Percentiles rank a stretch among this genome's conserved stretches.
These are phyloP conservation scores for Hyalella azteca DNA, from an alignment of 2,888 invertebrate species.

Conservation along the genomic window DNA sequence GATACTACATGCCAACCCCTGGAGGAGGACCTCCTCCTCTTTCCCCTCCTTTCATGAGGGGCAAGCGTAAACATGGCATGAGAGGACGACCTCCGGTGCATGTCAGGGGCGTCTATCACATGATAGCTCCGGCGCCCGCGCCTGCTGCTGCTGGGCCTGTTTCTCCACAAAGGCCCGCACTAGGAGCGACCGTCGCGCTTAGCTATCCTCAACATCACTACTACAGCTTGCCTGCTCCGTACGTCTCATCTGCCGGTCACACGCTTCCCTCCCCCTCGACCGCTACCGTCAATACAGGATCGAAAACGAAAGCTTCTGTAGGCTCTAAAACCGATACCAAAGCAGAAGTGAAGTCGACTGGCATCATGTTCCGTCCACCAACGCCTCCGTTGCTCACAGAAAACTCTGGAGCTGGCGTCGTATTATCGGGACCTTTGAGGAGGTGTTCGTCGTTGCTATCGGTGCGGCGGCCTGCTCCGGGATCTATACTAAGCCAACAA, in stretches of 20 bases:
- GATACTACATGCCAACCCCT: conserved; percentile 32
- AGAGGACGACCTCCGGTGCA: conserved; percentile 53
- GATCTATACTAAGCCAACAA: conserved; percentile 34
- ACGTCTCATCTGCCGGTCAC: neutral
- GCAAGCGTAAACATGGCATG: conserved; percentile 43
- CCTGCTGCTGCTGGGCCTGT: neutral
- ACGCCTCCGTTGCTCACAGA: conserved; percentile 44
- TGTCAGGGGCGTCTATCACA: conserved; percentile 43
- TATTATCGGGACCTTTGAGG: neutral
- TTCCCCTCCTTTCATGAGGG: conserved; percentile 9
- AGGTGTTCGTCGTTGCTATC: conserved; percentile 31
- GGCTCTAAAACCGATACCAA: conserved; percentile 39
- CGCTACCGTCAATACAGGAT: neutral
- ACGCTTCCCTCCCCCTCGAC: neutral
- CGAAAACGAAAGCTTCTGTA: conserved; percentile 42
- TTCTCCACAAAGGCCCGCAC: too few species aligned
- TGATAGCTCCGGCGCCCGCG: neutral
- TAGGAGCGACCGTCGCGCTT: neutral
- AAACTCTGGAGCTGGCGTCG: neutral
- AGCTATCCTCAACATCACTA: conserved; percentile 8
- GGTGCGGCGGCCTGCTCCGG: conserved; percentile 34
- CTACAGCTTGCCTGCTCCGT: neutral
- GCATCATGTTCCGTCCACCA: conserved; percentile 54
- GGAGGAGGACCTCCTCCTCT: conserved; percentile 40
- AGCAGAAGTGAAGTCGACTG: conserved; percentile 33